Base-by-base conservation (phyloP, 2,797 vertebrate genomes). In the Parambassis ranga region DNA sequence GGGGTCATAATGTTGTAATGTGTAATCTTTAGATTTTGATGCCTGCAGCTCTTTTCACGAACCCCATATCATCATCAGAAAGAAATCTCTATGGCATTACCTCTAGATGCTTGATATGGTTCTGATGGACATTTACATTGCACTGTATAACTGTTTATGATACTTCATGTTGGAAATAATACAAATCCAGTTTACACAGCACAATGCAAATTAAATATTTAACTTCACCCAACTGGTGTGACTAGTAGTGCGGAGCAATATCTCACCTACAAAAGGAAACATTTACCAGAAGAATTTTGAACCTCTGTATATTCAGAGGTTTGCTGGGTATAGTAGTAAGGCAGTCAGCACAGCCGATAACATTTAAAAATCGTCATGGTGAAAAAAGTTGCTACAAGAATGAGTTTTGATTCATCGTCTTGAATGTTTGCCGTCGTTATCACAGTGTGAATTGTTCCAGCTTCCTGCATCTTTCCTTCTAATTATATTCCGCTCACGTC, bases 81-180 rank as follows among this genome's bases (percentile, higher is more conserved):
- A 66, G 52, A 60, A 79, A 80, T 84, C 70, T 83, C 65, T 85
- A 87, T 91, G 88, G 88, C 89, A 90, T 89, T 86, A 85, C 56
- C 39, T 60, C 57, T 37, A 73, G 69, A 77, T 73, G 65, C 57
- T 64, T 59, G 36, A 72, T 50, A 47, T 72, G 77, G 35, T 71
- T 65, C 62, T 44, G 15, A 33, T 66, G 30, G 23, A 50, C 67
- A 35, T 79, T 71, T 68, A 71, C 58, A 69, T 71, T 82, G 73
- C 51, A 75, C 77, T 52, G 65, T 74, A 53, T 75, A 70, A 71
- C 30, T 43, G 35, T 61, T 75, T 75, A 58, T n/a, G 84, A 81
- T 82, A 67, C 56, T n/a, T n/a, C 32, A 58, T 48, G 23, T 70
- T 53, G 70, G 75, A 74, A 81, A 74, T 65, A 57, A 76, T 65